Evolutionary conservation across 2,888 invertebrate genomes (phyloP), one percentile per base, ranked within the genome.

Genomic region (Synergus laeviventris): DNA sequence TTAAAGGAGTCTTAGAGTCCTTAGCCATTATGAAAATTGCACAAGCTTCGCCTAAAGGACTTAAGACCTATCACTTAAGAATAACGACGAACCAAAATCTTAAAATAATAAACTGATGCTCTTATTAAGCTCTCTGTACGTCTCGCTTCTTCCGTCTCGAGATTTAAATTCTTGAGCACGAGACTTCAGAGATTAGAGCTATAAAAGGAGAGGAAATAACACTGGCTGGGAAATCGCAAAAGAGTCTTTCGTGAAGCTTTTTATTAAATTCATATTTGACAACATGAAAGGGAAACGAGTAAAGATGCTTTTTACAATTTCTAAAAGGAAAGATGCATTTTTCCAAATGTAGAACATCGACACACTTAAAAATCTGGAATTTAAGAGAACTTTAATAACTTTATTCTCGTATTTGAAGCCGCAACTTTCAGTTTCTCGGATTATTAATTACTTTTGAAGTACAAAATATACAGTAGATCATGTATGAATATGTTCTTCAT

Each of bases 61-160:
- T 70, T 49, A 70, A 70, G 49, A 70, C 49, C 49, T 54, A 49
- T 70, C 49, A 70, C 70, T 70, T 54, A 54, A 70, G 70, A 70
- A 70, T 70, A 70, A 70, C 49, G 70, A 70, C 70, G 49, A 70
- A 49, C 70, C 31, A 70, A 54, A 70, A 70, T 70, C 49, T 70
- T 45, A n/a, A n/a, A n/a, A 49, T 49, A 16, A 70, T 70, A 70
- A 49, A 70, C 49, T 36, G 70, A 70, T 70, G 70, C 54, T 70
- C 70, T 70, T 70, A 70, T 70, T 70, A 70, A 70, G 70, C 36
- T 70, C 36, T 70, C 70, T 70, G 70, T n/a, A 49, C 70, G 70
- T 49, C 49, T 49, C 70, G 70, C 49, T 54, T 70, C 70, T 49
- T 49, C 49, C 49, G 70, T 16, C 70, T 70, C 70, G 70, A 49